These are phyloP conservation scores for Tokudaia muenninki DNA, from an alignment of 2,797 vertebrate genomes.

Conservation along the genomic window DNA sequence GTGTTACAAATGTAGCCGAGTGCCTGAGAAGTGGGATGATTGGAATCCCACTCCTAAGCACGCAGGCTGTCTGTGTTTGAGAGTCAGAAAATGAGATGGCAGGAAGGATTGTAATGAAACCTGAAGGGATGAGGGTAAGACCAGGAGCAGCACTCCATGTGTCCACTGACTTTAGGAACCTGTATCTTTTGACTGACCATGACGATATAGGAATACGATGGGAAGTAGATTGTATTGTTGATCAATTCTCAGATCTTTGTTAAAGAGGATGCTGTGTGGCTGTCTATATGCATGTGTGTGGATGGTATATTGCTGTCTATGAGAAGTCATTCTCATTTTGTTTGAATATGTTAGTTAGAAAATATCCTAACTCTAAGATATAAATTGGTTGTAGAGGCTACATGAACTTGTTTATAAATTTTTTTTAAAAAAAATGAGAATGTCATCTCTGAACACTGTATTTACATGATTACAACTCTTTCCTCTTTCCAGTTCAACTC, in stretches of 20 bases:
- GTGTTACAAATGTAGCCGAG: conserved; percentile 74
- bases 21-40: conserved; percentile 72
- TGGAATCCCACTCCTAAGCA: conserved; percentile 75
- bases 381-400: background rate
- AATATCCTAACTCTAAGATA: background rate
- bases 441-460: background rate
- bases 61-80: conserved; percentile 70
- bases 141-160: background rate
- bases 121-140: background rate
- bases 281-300: background rate
- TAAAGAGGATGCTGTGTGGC: conserved; percentile 45
- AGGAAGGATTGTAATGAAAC: background rate
- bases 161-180: background rate
- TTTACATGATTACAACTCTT: background rate
- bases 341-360: conserved; percentile 12
- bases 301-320: background rate
- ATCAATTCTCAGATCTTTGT: conserved; percentile 32
- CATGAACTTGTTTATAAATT: background rate
- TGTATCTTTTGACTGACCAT: background rate
- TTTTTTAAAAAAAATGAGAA: background rate
- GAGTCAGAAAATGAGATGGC: conserved; percentile 69
- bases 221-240: conserved; percentile 34
- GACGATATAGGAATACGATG: background rate
- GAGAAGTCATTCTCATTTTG: conserved; percentile 45
- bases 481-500: background rate